Evolutionary conservation across 2,797 vertebrate genomes (phyloP), one percentile per base, ranked within the genome.

Genomic region (Mormyrops boulengeri): DNA sequence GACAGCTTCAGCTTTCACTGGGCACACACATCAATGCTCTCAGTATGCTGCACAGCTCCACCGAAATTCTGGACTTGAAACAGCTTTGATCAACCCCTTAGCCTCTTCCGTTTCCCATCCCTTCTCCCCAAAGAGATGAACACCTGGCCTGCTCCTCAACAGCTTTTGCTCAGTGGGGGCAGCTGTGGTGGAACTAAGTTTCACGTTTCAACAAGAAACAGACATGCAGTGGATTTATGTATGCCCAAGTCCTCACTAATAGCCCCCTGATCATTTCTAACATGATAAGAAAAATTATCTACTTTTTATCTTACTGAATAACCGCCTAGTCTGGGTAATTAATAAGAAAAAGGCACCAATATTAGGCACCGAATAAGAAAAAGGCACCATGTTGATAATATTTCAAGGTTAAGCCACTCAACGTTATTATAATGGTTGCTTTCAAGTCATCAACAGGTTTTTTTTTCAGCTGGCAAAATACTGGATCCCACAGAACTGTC

Each of bases 1-100:
- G 90, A 91, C 80, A 91, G 91, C 26, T 50, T 89, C 49, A 73
- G 50, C 53, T 92, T 92, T 90, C 82, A 86, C 62, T 60, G 34
- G 8, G 62, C n/a, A 80, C 22, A 84, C 85, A 88, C 88, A 89
- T 90, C 88, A 91, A 82, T 90, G 69, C 9, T 69, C 89, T 89
- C 88, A 89, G 53, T 85, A 62, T 84, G 38, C 62, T 30, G 12
- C 22, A 19, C 38, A 0, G 49, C 88, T 53, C 90, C 34, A 41
- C 80, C 85, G 6, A 53, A 84, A 69, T 87, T 34, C 55, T 88
- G 89, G 87, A 90, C 89, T 82, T n/a, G 69, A 88, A 88, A 84
- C 84, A 69, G 49, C 90, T 89, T 85, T 90, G 88, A 90, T 88
- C 88, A 47, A 12, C 88, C 60, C 62, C 87, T 17, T 50, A 12